Base-by-base conservation (phyloP, 2,113 vertebrate species). In the Choloepus hoffmanni region DNA sequence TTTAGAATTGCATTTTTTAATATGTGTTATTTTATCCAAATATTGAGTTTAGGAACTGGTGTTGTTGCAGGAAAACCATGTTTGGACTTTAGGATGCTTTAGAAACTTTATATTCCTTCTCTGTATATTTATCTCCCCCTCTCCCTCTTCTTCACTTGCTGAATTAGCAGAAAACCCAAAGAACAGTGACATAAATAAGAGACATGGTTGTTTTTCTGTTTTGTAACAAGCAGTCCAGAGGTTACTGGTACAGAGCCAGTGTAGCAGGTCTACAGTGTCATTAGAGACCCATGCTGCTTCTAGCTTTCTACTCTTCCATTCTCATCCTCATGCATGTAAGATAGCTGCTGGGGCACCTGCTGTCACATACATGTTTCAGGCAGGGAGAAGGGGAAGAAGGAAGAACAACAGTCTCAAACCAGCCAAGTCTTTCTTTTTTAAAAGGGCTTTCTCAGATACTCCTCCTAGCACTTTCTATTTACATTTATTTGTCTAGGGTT, bases 401-500 rank as follows among this genome's bases (percentile, higher is more conserved):
- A n/a, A 43, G 70, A 60, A 53, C 40, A 70, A 68, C 53, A 73
- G 33, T 9, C 87, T 90, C 48, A 33, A 86, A 67, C 33, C 50
- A 74, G 21, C 19, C 14, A 86, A 67, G 26, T 74, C 74, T 90
- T 96, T 85, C 55, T n/a, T 74, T 73, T 67, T 81, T 58, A 55
- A 58, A 89, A 77, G 15, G 36, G 55, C 53, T 36, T 86, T 86
- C 13, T 24, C 74, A 19, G 58, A 86, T 30, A 15, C 50, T 24
- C 36, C 72, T 68, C 76, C 10, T 13, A 30, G 26, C 48, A 72
- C 14, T 21, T 90, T 19, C 4, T 21, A 33, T 8, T 55, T 62
- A 74, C 65, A 30, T 63, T 43, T 36, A 73, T 21, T n/a, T 53
- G 67, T 23, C n/a, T 12, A 40, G 76, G 67, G 30, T 45, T 92